Evolutionary conservation across 2,888 invertebrate species (phyloP).

Genomic region (Drosophila borborema): DNA sequence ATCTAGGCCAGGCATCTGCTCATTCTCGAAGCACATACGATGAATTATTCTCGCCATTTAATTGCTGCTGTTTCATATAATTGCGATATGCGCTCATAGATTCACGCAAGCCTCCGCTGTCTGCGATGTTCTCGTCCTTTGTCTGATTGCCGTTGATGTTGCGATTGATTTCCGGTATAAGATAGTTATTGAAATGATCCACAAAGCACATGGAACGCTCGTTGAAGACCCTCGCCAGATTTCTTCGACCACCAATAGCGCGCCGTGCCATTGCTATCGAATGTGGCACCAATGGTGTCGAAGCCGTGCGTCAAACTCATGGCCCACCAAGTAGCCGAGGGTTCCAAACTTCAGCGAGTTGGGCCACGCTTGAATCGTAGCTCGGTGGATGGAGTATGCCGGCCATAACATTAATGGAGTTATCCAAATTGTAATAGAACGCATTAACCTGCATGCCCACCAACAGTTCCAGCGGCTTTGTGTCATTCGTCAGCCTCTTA

Average conservation of each 20-base stretch:
- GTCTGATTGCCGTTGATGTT: conserved; percentile 77
- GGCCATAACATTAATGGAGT: conserved; percentile 82
- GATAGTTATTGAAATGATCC: conserved; percentile 73
- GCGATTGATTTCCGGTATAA: conserved; percentile 81
- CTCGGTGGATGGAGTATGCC: conserved; percentile 80
- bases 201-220: conserved; percentile 79
- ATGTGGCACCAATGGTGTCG: conserved; percentile 74
- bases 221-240: conserved; percentile 65
- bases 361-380: conserved; percentile 78
- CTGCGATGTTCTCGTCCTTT: conserved; percentile 83
- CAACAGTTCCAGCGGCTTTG: conserved; percentile 75
- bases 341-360: conserved; percentile 81
- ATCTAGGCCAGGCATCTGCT: conserved; percentile 81
- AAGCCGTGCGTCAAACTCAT: conserved; percentile 83
- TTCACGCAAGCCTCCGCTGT: conserved; percentile 78
- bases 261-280: conserved; percentile 58
- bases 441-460: conserved; percentile 80
- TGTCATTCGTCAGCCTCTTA: conserved; percentile 43
- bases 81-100: conserved; percentile 75
- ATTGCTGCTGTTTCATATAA: conserved; percentile 61
- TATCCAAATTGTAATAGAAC: conserved; percentile 82
- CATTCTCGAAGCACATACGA: conserved; percentile 46
- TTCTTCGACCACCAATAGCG: conserved; percentile 81
- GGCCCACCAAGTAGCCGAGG: conserved; percentile 81
- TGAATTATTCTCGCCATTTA: conserved; percentile 14